These are phyloP conservation scores for Dicerorhinus sumatrensis DNA, from an alignment of 2,113 vertebrate genomes.

Conservation along the genomic window DNA sequence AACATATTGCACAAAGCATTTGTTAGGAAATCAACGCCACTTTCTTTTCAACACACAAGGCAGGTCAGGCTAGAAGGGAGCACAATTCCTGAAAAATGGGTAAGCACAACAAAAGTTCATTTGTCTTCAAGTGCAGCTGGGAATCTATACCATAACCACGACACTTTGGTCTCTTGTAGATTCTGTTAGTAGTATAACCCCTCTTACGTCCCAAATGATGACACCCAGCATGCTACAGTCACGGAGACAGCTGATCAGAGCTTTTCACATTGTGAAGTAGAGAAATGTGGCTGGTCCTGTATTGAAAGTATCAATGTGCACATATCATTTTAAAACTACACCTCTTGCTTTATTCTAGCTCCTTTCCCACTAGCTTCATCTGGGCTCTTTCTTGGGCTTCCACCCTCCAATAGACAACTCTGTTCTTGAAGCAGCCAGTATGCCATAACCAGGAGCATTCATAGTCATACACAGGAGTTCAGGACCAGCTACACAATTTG, in stretches of 20 bases:
- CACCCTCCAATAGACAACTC: not conserved
- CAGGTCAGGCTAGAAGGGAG: constrained; percentile 66
- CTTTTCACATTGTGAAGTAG: not conserved
- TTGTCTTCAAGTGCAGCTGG: constrained; percentile 79
- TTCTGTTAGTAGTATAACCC: constrained; percentile 23
- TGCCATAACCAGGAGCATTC: not conserved
- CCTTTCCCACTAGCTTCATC: not conserved
- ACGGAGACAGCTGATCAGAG: not conserved
- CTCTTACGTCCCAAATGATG: constrained; percentile 50
- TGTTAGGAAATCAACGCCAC: constrained; percentile 73
- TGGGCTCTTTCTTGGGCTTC: not conserved
- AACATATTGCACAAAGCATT: constrained; percentile 70
- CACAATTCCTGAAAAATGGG: constrained; percentile 74
- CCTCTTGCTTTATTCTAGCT: not conserved
- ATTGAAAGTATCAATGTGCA: not conserved
- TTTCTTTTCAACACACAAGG: constrained; percentile 72
- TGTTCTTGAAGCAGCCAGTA: not conserved
- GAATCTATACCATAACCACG: constrained; percentile 71
- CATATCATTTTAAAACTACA: not conserved
- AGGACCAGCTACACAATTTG: not conserved
- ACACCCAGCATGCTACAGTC: not conserved
- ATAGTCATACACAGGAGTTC: not conserved
- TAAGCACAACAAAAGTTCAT: constrained; percentile 77
- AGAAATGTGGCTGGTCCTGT: not conserved
- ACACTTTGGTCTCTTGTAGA: constrained; percentile 24